These are phyloP conservation scores for Perca flavescens DNA, from an alignment of 2,113 vertebrate species.

Conservation along the genomic window DNA sequence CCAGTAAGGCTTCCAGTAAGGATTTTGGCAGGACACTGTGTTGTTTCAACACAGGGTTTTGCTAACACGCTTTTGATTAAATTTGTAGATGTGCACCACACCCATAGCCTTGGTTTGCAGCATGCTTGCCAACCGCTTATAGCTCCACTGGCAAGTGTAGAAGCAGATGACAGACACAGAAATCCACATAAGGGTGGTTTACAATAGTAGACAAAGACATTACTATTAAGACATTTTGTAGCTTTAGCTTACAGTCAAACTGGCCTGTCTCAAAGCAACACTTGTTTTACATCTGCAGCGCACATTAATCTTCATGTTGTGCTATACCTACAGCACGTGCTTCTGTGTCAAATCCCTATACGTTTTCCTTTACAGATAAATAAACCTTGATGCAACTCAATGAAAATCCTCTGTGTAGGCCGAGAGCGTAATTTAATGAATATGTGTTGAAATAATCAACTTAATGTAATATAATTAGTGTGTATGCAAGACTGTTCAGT, in stretches of 20 bases:
- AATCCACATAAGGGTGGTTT: slow-evolving; percentile 36
- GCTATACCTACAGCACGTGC: slow-evolving; percentile 25
- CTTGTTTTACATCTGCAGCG: slow-evolving; percentile 37
- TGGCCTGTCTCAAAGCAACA: slow-evolving; percentile 20
- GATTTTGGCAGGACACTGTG: slow-evolving; percentile 16
- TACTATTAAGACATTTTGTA: slow-evolving; percentile 52
- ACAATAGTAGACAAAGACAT: slow-evolving; percentile 44
- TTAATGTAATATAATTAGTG: slow-evolving; percentile 68
- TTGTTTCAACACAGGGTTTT: slow-evolving; percentile 42
- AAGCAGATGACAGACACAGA: slow-evolving; percentile 48
- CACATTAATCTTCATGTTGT: slow-evolving; percentile 52
- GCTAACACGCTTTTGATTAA: slow-evolving; percentile 44
- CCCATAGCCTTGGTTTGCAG: slow-evolving; percentile 66
- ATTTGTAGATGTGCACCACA: slow-evolving; percentile 63
- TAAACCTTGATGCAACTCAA: slow-evolving; percentile 18
- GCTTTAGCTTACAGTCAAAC: slow-evolving; percentile 14
- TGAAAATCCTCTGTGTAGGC: slow-evolving; percentile 3
- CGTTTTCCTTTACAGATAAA: slow-evolving; percentile 40
- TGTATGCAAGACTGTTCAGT: slow-evolving; percentile 47
- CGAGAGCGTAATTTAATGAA: slow-evolving; percentile 63
- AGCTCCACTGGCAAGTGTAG: slow-evolving; percentile 48
- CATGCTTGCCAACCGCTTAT: slow-evolving; percentile 52
- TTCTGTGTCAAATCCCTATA: slow-evolving; percentile 15
- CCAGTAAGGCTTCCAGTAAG: slow-evolving; percentile 36
- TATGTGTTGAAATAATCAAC: slow-evolving; percentile 74